Conservation (phyloP, 1,140 invertebrate genomes). For the Ephestia elutella region DNA sequence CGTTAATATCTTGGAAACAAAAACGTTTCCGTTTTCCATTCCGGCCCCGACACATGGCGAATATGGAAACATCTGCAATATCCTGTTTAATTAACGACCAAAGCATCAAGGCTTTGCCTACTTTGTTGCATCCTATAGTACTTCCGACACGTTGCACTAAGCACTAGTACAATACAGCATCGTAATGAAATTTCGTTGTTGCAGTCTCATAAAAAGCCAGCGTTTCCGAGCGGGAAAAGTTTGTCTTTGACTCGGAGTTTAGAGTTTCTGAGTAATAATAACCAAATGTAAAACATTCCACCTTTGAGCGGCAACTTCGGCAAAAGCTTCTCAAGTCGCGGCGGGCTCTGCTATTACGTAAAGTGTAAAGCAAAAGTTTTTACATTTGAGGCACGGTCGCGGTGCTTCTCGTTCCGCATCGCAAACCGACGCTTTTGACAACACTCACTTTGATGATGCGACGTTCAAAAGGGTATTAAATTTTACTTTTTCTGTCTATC, state of each 20-base stretch:
- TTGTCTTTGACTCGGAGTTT: slow-evolving; percentile 29
- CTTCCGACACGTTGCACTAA: background rate
- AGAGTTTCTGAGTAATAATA: slow-evolving; percentile 41
- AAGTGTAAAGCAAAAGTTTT: slow-evolving; percentile 68
- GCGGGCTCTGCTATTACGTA: slow-evolving; percentile 51
- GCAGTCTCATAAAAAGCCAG: background rate
- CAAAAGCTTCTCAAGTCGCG: slow-evolving; percentile 60
- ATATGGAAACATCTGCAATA: slow-evolving; percentile 51
- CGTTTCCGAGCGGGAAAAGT: slow-evolving; percentile 18
- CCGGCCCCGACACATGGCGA: slow-evolving; percentile 43
- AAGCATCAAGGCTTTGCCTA: background rate
- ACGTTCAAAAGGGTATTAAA: slow-evolving; percentile 57
- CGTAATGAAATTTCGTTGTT: background rate
- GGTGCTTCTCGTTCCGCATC: slow-evolving; percentile 53
- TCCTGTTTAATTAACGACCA: slow-evolving; percentile 29
- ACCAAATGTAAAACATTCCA: slow-evolving; percentile 62
- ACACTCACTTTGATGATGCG: slow-evolving; percentile 60
- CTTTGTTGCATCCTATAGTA: background rate
- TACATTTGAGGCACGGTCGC: slow-evolving; percentile 55
- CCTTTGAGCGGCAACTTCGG: slow-evolving; percentile 60
- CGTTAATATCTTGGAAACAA: slow-evolving; percentile 47
- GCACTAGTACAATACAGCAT: background rate
- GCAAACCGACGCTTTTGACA: slow-evolving; percentile 60
- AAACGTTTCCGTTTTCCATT: slow-evolving; percentile 48
- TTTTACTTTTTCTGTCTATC: slow-evolving; percentile 53